Base-by-base conservation (phyloP, 2,888 invertebrate species). In the Pheosia gnoma region DNA sequence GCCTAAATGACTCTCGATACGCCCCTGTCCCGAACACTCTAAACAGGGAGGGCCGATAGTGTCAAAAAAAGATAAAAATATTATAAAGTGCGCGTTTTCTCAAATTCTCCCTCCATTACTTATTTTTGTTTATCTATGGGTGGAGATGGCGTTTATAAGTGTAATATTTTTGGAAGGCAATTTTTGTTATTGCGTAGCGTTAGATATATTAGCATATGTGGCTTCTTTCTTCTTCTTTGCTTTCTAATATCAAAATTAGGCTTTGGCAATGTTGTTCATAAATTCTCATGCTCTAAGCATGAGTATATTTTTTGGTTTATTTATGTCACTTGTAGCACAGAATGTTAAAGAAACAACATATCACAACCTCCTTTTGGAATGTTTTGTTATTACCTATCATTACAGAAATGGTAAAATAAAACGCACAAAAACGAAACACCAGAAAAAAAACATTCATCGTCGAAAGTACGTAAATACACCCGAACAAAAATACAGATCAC, bases 51-150 rank as follows among this genome's bases (percentile, higher is more conserved):
- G 90, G 86, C 83, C 82, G 93, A 94, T 93, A 93, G 89, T 91
- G 93, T 94, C 94, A 93, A 88, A 92, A 91, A 90, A 94, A 94
- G 93, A 94, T 93, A 94, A 93, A 92, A 92, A 88, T 88, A 90
- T 90, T 88, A 93, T 93, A 87, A 89, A 93, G 90, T 85, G 88
- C 89, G 77, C 79, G 85, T 90, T 84, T 87, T 82, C 78, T 62
- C 61, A 67, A 72, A 70, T 74, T 74, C 72, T 63, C 77, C 75
- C 72, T 59, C 75, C 69, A 73, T 75, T 62, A 75, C 72, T 78
- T 75, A 78, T 80, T 76, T 81, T 76, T 80, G 76, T 74, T 80
- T 81, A 80, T 79, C 75, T 74, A 66, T 62, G 67, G 56, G 61
- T 65, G 71, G 68, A 70, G 64, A 74, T 75, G 71, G 68, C 68